Evolutionary conservation across 2,888 invertebrate genomes (phyloP).

Genomic region (Polyommatus iphigenia): DNA sequence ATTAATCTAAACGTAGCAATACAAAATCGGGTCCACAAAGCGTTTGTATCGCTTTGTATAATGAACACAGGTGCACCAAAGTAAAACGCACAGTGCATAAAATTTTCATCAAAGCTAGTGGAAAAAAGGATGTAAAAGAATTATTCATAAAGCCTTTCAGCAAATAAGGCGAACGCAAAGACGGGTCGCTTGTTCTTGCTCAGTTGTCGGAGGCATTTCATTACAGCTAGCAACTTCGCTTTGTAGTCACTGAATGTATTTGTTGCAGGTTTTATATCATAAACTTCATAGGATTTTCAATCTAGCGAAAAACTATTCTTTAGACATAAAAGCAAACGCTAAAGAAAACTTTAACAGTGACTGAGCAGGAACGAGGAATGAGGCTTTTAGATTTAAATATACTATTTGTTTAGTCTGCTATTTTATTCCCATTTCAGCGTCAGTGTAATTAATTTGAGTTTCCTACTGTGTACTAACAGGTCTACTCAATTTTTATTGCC

Average conservation of each 20-base stretch:
- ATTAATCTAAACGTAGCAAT: background rate
- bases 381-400: background rate
- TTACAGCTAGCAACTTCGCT: constrained; percentile 18
- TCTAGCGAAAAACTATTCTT: background rate
- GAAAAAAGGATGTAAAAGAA: constrained; percentile 53
- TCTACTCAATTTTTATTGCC: background rate
- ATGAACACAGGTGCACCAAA: constrained; percentile 23
- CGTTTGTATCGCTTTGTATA: constrained; percentile 13
- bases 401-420: no score
- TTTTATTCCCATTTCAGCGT: no score
- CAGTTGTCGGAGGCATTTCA: constrained; percentile 26
- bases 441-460: no score
- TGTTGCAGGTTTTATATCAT: constrained; percentile 10
- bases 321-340: background rate
- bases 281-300: constrained; percentile 1
- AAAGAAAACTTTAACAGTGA: background rate
- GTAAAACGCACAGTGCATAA: constrained; percentile 41
- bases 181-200: constrained; percentile 35
- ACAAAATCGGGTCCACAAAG: background rate
- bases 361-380: background rate
- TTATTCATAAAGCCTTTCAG: constrained; percentile 58
- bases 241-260: constrained; percentile 17
- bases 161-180: constrained; percentile 47
- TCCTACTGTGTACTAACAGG: no score
- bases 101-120: constrained; percentile 50